A percentile compares a stretch with the other conserved stretches of the same genome.
These are phyloP conservation scores for Helicoverpa zea DNA, from an alignment of 1,140 invertebrate genomes.

Conservation along the genomic window DNA sequence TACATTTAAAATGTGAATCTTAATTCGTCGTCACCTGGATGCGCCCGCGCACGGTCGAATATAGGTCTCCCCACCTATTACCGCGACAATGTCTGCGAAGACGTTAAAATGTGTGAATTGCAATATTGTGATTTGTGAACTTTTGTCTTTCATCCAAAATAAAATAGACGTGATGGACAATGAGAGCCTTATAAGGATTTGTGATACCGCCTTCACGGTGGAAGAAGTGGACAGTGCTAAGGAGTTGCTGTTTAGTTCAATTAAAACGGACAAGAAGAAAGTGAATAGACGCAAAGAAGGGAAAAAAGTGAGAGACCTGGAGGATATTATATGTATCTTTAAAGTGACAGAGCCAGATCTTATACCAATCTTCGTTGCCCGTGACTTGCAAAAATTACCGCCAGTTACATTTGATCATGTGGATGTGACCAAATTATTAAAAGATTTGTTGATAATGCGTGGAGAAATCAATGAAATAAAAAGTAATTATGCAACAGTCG, in stretches of 20 bases:
- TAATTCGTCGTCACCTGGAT: no score
- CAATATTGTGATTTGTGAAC: no score
- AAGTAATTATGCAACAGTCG: slow-evolving; percentile 1
- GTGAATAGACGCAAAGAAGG: not conserved
- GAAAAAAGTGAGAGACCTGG: not conserved
- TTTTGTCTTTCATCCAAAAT: no score
- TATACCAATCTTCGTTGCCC: not conserved
- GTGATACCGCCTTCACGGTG: not conserved
- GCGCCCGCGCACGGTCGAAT: no score
- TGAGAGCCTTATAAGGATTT: not conserved
- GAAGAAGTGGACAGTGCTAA: not conserved
- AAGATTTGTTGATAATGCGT: not conserved
- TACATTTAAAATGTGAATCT: no score
- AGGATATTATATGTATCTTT: not conserved
- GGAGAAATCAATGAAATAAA: not conserved
- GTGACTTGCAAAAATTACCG: not conserved
- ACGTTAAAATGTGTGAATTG: no score
- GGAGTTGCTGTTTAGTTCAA: slow-evolving; percentile 1
- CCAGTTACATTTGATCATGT: no score
- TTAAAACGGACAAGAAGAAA: not conserved
- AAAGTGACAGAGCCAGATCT: not conserved
- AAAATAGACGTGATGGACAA: no score
- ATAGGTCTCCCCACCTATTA: no score
- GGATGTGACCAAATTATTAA: no score
- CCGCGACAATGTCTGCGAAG: no score